phyloP scores from a whole-genome alignment of 2,797 vertebrate genomes.

The Hyperoplus immaculatus region DNA sequence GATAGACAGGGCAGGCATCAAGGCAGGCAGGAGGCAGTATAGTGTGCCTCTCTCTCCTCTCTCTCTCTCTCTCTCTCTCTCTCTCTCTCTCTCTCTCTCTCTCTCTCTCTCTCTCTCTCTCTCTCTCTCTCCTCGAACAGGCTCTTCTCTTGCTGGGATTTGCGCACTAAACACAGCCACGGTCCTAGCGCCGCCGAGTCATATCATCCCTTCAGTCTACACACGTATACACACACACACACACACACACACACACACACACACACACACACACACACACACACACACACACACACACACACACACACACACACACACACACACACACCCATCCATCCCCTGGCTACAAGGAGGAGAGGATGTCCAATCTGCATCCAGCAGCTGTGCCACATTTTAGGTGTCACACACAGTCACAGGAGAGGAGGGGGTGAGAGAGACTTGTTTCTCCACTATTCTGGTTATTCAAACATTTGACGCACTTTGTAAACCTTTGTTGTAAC shows the following conservation, averaged over 20 bases:
- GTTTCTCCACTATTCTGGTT: neutral
- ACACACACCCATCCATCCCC: slow-evolving; percentile 5
- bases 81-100: slow-evolving; percentile 1
- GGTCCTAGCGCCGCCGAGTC: slow-evolving; percentile 86
- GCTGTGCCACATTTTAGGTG: slow-evolving; percentile 6
- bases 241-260: slow-evolving; percentile 2
- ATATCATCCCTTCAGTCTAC: slow-evolving; percentile 11
- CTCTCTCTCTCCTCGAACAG: slow-evolving; percentile 25
- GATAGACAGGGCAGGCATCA: neutral
- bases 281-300: neutral
- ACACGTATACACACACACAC: slow-evolving; percentile 4
- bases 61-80: slow-evolving; percentile 12
- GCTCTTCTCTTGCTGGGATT: slow-evolving; percentile 66
- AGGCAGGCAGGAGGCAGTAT: no score
- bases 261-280: neutral
- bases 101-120: slow-evolving; percentile 31
- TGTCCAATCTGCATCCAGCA: slow-evolving; percentile 41
- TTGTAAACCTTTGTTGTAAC: neutral
- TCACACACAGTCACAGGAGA: neutral
- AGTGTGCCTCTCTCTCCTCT: slow-evolving; percentile 23
- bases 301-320: neutral
- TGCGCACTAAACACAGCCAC: slow-evolving; percentile 67
- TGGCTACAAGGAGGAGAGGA: neutral
- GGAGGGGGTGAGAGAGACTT: neutral
- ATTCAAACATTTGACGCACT: neutral